These are phyloP conservation scores for Microtus ochrogaster DNA, from an alignment of 2,113 vertebrate genomes.

Conservation along the genomic window DNA sequence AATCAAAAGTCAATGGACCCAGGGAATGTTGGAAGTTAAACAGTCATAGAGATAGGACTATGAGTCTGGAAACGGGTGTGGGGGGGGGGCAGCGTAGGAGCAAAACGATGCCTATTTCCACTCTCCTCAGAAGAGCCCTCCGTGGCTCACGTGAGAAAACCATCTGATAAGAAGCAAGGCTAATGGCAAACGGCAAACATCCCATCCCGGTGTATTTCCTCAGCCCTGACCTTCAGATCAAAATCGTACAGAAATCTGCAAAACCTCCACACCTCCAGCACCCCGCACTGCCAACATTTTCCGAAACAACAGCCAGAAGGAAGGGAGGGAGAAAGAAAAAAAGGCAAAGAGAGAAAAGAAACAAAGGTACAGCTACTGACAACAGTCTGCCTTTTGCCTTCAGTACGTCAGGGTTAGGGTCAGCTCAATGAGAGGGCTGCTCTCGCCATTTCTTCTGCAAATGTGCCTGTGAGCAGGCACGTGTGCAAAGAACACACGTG, in stretches of 20 bases:
- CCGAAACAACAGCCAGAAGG: conserved; percentile 81
- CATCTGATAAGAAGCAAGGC: conserved; percentile 87
- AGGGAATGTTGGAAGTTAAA: conserved; percentile 79
- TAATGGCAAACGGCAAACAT: conserved; percentile 87
- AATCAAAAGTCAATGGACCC: conserved; percentile 72
- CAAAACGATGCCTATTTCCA: conserved; percentile 78
- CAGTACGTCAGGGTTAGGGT: conserved; percentile 64
- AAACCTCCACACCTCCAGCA: conserved; percentile 82
- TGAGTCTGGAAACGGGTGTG: conserved; percentile 67
- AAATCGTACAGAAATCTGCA: conserved; percentile 84
- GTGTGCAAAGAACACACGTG: conserved; percentile 3
- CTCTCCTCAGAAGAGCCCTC: conserved; percentile 77
- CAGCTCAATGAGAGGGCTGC: not conserved
- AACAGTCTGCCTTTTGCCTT: conserved; percentile 74
- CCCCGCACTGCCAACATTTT: conserved; percentile 74
- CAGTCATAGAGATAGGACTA: conserved; percentile 71
- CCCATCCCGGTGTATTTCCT: conserved; percentile 85
- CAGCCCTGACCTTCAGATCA: conserved; percentile 87
- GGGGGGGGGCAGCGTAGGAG: conserved; percentile 62
- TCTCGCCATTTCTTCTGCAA: not conserved
- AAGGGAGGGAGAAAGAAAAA: fast-evolving
- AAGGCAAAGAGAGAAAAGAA: not conserved
- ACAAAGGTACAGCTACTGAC: conserved; percentile 75
- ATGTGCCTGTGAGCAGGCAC: not conserved
- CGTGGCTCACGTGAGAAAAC: conserved; percentile 79